Conservation (phyloP, 2,113 vertebrate genomes). For the Alethe castanea region DNA sequence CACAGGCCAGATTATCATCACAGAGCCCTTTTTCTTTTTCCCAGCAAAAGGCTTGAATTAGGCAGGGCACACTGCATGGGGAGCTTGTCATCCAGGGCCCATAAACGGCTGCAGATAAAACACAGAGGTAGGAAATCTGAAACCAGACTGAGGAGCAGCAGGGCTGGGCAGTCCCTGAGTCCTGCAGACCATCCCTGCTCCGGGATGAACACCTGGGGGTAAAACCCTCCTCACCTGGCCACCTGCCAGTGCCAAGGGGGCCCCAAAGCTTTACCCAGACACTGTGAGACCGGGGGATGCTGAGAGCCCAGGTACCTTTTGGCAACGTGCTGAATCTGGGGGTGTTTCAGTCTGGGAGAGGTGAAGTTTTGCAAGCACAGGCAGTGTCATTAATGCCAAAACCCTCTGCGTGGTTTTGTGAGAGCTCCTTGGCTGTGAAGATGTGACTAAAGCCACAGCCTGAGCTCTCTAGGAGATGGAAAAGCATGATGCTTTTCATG, state of each 20-base stretch:
- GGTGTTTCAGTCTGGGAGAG: neutral
- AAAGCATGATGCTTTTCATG: neutral
- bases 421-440: neutral
- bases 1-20: conserved; percentile 62
- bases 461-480: neutral
- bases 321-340: accelerated
- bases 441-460: neutral
- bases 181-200: neutral
- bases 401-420: neutral
- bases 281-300: neutral
- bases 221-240: neutral
- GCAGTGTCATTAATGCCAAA: accelerated
- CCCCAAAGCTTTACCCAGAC: neutral
- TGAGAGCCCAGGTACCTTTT: neutral
- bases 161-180: neutral
- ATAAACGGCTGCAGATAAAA: conserved; percentile 60
- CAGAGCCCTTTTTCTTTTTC: conserved; percentile 65
- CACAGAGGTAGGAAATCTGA: conserved; percentile 58
- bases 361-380: neutral
- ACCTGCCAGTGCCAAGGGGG: neutral
- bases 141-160: neutral
- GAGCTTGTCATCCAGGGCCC: conserved; percentile 5
- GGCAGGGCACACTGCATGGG: conserved; percentile 11
- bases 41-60: conserved; percentile 55
- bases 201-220: neutral